Evolutionary conservation across 2,888 invertebrate species (phyloP), one percentile per base, ranked within the genome.

Genomic region (Drosophila mimica): DNA sequence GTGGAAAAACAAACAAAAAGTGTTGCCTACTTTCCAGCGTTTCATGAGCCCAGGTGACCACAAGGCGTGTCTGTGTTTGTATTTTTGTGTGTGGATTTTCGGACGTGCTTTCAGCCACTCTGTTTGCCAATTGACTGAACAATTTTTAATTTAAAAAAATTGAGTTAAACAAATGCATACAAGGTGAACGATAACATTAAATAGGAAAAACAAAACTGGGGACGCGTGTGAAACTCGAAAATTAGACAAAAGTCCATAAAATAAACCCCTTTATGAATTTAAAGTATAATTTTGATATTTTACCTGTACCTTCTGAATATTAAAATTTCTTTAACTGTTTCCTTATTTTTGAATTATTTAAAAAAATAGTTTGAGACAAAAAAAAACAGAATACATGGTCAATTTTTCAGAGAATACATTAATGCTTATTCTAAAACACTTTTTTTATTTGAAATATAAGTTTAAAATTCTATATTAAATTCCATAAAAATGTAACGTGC

Each of bases 81-180:
- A 36, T 30, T n/a, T 38, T 28, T 60, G 53, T 30, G 33, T 49
- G 25, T 31, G n/a, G 49, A n/a, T 52, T 49, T 68, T 73, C 25
- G 78, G 65, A 61, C 64, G 67, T 64, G 62, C 58, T 54, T 67
- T 70, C 57, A 33, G 70, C 53, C 52, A 52, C 56, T 65, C 58
- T 64, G 54, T 76, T 83, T 83, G 53, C 71, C 87, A 83, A 87
- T 89, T 79, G 76, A 70, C 58, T 74, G 71, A 62, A 67, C 74
- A 74, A 74, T 88, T 84, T 84, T 84, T 88, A 84, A 89, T 84
- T 84, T 84, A 74, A 84, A 87, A 69, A 75, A 48, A 59, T 46
- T 60, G 28, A 58, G 57, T 34, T 54, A 51, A 25, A 76, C 61
- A 75, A 57, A 51, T 79, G 61, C 66, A 61, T 25, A 48, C 31